phyloP scores from a whole-genome alignment of 2,888 invertebrate species.

The Phymatocera aterrima region DNA sequence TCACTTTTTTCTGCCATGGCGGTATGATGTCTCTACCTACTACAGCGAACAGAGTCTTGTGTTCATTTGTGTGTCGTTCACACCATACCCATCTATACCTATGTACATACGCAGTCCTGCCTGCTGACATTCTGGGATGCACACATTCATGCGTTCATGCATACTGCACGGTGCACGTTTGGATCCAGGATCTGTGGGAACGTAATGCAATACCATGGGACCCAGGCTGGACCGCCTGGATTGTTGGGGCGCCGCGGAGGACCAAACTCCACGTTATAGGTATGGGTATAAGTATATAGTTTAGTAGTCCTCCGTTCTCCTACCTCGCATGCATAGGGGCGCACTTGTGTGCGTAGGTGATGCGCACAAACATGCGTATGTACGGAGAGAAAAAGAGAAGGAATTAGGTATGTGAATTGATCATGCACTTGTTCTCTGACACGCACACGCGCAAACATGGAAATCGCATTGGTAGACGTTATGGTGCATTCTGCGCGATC shows the following conservation, averaged over 20 bases:
- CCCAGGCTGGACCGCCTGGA: conserved; percentile 53
- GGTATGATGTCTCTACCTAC: neutral
- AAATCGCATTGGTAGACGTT: neutral
- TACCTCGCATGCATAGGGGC: neutral
- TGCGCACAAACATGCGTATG: neutral
- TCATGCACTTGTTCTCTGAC: neutral
- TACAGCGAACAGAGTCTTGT: neutral
- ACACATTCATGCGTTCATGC: neutral
- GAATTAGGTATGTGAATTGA: too few species aligned
- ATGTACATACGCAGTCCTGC: too few species aligned
- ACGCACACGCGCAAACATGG: neutral
- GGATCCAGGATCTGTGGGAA: conserved; percentile 63
- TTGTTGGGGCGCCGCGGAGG: conserved; percentile 70
- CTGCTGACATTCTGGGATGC: too few species aligned
- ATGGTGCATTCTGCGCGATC: too few species aligned
- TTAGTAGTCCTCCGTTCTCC: neutral
- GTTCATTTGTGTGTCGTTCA: conserved; percentile 1
- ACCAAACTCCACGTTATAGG: conserved; percentile 58
- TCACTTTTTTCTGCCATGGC: neutral
- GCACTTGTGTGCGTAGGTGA: conserved; percentile 20
- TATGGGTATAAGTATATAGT: too few species aligned
- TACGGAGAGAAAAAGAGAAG: neutral
- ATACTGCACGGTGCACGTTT: too few species aligned
- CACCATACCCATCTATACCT: neutral
- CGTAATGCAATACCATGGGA: conserved; percentile 71